Base-by-base conservation (phyloP, 2,113 vertebrate genomes). In the Heterochromis multidens region DNA sequence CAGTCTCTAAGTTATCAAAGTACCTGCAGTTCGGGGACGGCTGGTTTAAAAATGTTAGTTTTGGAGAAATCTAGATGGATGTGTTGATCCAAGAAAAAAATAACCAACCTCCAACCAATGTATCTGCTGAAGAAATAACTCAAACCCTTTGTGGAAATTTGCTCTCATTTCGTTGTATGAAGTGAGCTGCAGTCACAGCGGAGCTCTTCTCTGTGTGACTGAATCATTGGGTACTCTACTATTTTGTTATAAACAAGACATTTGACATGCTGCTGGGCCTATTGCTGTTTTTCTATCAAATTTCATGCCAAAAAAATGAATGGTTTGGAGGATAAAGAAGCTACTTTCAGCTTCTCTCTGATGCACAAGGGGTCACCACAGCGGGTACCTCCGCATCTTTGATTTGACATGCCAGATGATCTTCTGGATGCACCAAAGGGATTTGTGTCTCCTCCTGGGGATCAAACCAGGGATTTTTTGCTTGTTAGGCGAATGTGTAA, bases 191-290 rank as follows among this genome's bases (percentile, higher is more conserved):
- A 46, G 16, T 19, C 16, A 49, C 46, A 17, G 46, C 19, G 16
- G 14, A 17, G 49, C 16, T 52, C 3, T 19, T 19, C 49, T 52
- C 49, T 52, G 17, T 19, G 7, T 52, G 49, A 52, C 31, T 5
- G 19, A 35, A 63, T 35, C 4, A 8, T 63, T 63, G 21, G 31
- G 29, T 35, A n/a, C 19, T 21, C 3, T 11, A 67, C 63, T 13
- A 25, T 52, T 72, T 72, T 31, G 25, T 49, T 52, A 0, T 27
- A 72, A 70, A 46, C 65, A 70, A 49, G 17, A 72, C 23, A 31
- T 52, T 52, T 74, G 43, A 74, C 10, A 31, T 52, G 27, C 25
- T 31, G 9, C 43, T 52, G 0, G 0, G 11, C 17, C 67, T 0
- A 0, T 21, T 72, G 25, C 43, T 52, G 67, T 21, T 21, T 1